Conservation (phyloP, 2,113 vertebrate genomes). For the Sylvilagus bachmani region DNA sequence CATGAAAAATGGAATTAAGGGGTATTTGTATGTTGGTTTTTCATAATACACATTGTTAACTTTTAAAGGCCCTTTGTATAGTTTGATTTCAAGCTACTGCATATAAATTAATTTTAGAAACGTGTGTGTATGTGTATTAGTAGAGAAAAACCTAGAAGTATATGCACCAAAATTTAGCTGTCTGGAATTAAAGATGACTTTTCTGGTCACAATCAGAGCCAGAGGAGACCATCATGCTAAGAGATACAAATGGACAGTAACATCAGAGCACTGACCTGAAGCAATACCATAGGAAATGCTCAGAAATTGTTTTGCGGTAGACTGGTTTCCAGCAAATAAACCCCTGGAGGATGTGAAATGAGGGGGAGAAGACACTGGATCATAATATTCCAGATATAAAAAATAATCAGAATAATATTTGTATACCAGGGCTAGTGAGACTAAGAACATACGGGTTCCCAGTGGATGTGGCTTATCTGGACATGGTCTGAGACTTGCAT, state of each 20-base stretch:
- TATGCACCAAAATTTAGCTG: slow-evolving; percentile 25
- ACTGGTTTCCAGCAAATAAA: not conserved
- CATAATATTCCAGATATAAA: not conserved
- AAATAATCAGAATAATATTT: not conserved
- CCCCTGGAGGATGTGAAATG: no score
- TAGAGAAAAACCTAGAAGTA: not conserved
- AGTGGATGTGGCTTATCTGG: not conserved
- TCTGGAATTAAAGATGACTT: slow-evolving; percentile 16
- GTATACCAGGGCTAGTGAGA: not conserved
- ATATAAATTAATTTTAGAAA: not conserved
- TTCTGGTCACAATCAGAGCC: not conserved
- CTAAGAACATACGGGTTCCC: not conserved
- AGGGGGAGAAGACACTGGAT: not conserved
- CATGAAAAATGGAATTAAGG: no score
- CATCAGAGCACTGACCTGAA: not conserved
- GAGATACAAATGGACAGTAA: not conserved
- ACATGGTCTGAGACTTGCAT: not conserved
- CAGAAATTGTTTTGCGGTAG: not conserved
- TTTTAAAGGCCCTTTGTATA: not conserved
- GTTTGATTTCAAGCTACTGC: not conserved
- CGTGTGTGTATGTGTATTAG: not conserved
- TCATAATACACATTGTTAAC: no score
- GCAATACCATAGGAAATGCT: not conserved
- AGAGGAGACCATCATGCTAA: not conserved
- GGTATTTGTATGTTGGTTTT: no score